Evolutionary conservation across 2,113 vertebrate genomes (phyloP), one percentile per base, ranked within the genome.

Genomic region (Platichthys stellatus): DNA sequence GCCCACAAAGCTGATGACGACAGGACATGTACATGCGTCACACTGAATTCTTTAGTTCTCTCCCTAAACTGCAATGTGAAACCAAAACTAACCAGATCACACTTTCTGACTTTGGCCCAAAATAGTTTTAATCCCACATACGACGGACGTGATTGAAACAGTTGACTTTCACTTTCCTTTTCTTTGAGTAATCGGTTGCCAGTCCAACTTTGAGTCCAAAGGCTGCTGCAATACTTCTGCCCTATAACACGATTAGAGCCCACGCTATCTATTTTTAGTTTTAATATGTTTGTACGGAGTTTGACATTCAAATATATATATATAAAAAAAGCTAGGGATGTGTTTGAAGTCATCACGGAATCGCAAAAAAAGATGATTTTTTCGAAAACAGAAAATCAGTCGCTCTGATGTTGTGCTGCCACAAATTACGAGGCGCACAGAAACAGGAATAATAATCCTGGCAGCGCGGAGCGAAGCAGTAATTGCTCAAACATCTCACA

Each of bases 401-500:
- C 51, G 24, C 18, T 51, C 21, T 76, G 2, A 70, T 77, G 57
- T 43, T 80, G 51, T 82, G 51, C 20, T 68, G 28, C 56, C 15
- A 15, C 53, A 81, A 62, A 83, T 80, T 28, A 73, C 49, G 51
- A 60, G 8, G 9, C 45, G 21, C 77, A 59, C 20, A 58, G 15
- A 24, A 31, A 78, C 64, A 21, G 69, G 14, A 73, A 28, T 64
- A 45, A 53, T 65, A 72, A 26, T 58, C 81, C 66, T 76, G 10
- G 20, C n/a, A 38, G 45, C 63, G 60, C 64, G 17, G 45, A 76
- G 51, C 10, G 2, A 35, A 59, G 63, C 63, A 53, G 61, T 63
- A 3, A 80, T 78, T 79, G 59, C 60, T 74, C 64, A 61, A 56
- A 65, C 49, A 61, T 75, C 62, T 84, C 61, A 40, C 43, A 63